Percentiles rank a stretch among this genome's conserved stretches.
phyloP scores from a whole-genome alignment of 2,888 invertebrate species.

The Drosophila macrothrix region DNA sequence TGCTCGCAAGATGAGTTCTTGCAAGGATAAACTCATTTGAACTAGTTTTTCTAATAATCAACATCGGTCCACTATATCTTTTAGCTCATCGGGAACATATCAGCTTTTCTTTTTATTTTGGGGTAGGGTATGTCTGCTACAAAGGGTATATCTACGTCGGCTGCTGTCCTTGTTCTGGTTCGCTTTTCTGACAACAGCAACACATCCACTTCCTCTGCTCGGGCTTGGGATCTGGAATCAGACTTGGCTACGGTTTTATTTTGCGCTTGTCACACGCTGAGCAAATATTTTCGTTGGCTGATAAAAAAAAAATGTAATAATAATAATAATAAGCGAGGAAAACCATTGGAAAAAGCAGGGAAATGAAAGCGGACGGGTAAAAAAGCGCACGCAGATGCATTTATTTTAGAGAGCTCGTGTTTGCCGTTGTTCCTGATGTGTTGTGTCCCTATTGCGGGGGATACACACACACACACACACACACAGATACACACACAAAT shows the following conservation, averaged over 20 bases:
- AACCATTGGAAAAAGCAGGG: conserved; percentile 7
- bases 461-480: conserved; percentile 6
- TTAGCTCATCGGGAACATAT: not conserved
- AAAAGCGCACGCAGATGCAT: conserved; percentile 74
- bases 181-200: conserved; percentile 6
- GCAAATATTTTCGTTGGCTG: conserved; percentile 64
- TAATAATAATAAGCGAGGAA: conserved; percentile 16
- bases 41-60: not conserved
- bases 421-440: conserved; percentile 46
- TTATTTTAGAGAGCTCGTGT: conserved; percentile 67
- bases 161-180: not conserved
- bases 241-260: conserved; percentile 15
- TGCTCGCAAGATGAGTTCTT: not conserved
- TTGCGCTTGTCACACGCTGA: conserved; percentile 36
- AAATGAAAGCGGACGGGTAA: conserved; percentile 36
- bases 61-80: not conserved
- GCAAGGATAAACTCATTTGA: not conserved
- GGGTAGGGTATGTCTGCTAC: not conserved
- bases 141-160: not conserved
- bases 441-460: conserved; percentile 44
- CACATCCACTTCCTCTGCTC: conserved; percentile 30
- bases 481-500: not conserved
- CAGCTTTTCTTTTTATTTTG: not conserved
- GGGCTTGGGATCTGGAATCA: conserved; percentile 10
- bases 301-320: conserved; percentile 46